Evolutionary conservation across 2,113 vertebrate genomes (phyloP), one percentile per base, ranked within the genome.

Genomic region (Ancistrus triradiatus): DNA sequence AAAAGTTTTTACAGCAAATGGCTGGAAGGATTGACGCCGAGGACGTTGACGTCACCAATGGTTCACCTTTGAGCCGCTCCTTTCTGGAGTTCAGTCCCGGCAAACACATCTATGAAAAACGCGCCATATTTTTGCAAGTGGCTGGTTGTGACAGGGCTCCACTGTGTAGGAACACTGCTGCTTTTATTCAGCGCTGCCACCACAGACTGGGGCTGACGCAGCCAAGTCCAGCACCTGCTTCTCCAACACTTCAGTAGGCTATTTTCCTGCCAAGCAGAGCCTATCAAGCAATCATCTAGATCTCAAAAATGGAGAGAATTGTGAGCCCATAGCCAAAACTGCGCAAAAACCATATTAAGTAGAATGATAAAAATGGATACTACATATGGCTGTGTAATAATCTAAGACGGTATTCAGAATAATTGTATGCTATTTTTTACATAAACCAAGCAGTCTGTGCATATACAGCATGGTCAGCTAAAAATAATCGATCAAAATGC

Each of bases 191-290:
- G 48, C 48, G 18, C 22, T n/a, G 28, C 25, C 13, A 50, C 50
- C 55, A 64, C 53, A 49, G 61, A 13, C 59, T 50, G 55, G 35
- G 68, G 44, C 46, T 57, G 51, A 38, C 28, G 31, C 38, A 25
- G 60, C 59, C 66, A 70, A 53, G 37, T 38, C 61, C 63, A 66
- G 74, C 77, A 79, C 77, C 74, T 74, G 77, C 69, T 67, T 70
- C 50, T 63, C 15, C 66, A 64, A 68, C 66, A 68, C 71, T 67
- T 68, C 67, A 72, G 74, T 73, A 56, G 60, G 51, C 69, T 66
- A 75, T 70, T 74, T 70, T 65, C 38, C 63, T 57, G 64, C 58
- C 66, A 57, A 56, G 7, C 55, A 18, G 35, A 19, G 68, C 63
- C 66, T 64, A 51, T 67, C 35, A 62, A 63, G 42, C 63, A 60